Conservation (phyloP, 2,888 invertebrate genomes). For the Ornithoptera alexandrae region DNA sequence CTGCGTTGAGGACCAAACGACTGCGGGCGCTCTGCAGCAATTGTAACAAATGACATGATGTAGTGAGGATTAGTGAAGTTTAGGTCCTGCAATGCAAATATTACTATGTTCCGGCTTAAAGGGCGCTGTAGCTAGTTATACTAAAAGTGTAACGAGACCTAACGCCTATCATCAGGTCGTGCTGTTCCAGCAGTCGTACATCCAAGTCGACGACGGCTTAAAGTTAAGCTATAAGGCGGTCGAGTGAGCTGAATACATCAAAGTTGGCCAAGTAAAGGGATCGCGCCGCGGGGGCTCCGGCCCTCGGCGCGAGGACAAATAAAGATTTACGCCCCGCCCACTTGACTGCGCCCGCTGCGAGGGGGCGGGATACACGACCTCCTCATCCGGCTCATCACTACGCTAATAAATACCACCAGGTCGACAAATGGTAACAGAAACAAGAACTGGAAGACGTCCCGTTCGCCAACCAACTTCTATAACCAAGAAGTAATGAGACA, state of each 20-base stretch:
- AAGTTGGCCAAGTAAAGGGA: slow-evolving; percentile 48
- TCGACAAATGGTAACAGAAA: no score
- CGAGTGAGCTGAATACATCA: slow-evolving; percentile 38
- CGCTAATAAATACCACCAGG: neutral
- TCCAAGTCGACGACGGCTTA: slow-evolving; percentile 32
- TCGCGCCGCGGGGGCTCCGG: slow-evolving; percentile 28
- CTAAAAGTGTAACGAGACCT: no score
- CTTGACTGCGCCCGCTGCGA: slow-evolving; percentile 19
- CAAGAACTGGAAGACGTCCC: no score
- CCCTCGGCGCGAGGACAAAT: slow-evolving; percentile 36
- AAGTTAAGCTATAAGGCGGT: slow-evolving; percentile 29
- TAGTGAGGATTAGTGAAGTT: no score
- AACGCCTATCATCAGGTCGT: no score
- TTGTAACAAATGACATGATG: neutral
- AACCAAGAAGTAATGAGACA: no score
- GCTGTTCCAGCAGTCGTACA: slow-evolving; percentile 30
- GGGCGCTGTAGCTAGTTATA: no score
- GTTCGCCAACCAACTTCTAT: no score
- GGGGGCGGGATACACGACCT: neutral
- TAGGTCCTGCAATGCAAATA: no score
- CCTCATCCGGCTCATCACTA: no score
- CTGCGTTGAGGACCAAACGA: slow-evolving; percentile 63
- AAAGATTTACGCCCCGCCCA: slow-evolving; percentile 37
- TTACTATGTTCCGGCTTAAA: no score
- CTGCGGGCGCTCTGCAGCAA: slow-evolving; percentile 68